A percentile compares a stretch with the other conserved stretches of the same genome.
Conservation (phyloP, 2,797 vertebrate genomes). For the Microctenopoma lineatum region DNA sequence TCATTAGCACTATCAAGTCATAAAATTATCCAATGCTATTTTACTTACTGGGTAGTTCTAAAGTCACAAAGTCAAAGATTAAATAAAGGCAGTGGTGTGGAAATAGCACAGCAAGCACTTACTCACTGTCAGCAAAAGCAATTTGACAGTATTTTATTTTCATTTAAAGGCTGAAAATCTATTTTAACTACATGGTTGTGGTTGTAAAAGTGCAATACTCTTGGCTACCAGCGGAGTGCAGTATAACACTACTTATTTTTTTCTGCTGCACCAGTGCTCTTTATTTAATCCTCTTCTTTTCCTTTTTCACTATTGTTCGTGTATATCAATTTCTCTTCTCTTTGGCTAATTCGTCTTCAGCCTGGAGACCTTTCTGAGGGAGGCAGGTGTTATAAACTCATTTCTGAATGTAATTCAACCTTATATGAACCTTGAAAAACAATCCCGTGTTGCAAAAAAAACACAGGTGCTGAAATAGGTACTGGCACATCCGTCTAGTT, state of each 20-base stretch:
- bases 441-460: neutral
- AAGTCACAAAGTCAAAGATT: fast-evolving
- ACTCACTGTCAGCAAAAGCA: too few species aligned
- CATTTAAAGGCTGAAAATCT: too few species aligned
- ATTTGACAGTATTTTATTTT: too few species aligned
- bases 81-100: neutral
- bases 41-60: neutral
- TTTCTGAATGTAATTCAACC: slow-evolving; percentile 57
- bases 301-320: slow-evolving; percentile 1
- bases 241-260: slow-evolving; percentile 14
- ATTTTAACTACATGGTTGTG: too few species aligned
- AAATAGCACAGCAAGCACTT: neutral
- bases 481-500: neutral
- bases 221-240: slow-evolving; percentile 30
- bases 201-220: slow-evolving; percentile 3
- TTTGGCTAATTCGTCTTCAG: neutral
- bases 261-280: neutral
- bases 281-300: neutral
- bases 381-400: slow-evolving; percentile 4
- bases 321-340: neutral
- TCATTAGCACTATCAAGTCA: neutral
- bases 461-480: neutral
- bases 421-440: slow-evolving; percentile 36
- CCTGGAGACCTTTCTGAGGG: neutral
- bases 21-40: neutral